Conservation (phyloP, 92 coral and sea anemone genomes). For the Actinostola sp. region DNA sequence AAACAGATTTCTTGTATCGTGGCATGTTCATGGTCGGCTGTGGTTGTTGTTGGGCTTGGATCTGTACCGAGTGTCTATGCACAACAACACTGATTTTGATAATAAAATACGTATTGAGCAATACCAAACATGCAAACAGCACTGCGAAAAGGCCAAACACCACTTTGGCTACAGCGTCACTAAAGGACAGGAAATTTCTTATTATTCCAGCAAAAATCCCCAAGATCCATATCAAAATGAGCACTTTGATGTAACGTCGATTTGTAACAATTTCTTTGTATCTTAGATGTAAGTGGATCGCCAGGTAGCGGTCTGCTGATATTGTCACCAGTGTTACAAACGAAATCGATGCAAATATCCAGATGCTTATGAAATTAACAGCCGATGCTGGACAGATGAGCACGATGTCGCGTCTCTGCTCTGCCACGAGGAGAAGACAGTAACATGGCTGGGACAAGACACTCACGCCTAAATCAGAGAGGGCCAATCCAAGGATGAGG, state of each 20-base stretch:
- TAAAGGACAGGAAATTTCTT: not conserved
- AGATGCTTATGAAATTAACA: not conserved
- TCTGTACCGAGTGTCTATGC: slow-evolving; percentile 14
- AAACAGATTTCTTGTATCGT: slow-evolving; percentile 9
- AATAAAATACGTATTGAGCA: slow-evolving; percentile 2
- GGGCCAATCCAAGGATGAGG: slow-evolving; percentile 20
- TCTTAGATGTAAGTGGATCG: slow-evolving; percentile 2
- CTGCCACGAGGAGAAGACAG: not conserved
- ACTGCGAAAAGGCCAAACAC: not conserved
- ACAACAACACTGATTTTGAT: not conserved
- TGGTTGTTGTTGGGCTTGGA: not conserved
- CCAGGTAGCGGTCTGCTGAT: slow-evolving; percentile 9
- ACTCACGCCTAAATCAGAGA: slow-evolving; percentile 11
- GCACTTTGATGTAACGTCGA: not conserved
- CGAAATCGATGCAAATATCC: slow-evolving; percentile 6
- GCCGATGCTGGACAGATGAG: not conserved
- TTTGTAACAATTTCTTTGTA: slow-evolving; percentile 9
- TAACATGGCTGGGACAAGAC: slow-evolving; percentile 17
- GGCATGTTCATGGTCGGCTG: not conserved
- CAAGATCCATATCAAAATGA: not conserved
- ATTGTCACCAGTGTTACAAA: slow-evolving; percentile 5
- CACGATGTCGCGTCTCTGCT: not conserved
- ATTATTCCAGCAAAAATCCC: not conserved
- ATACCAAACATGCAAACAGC: not conserved
- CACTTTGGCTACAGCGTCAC: not conserved